phyloP scores from a whole-genome alignment of 2,113 vertebrate species.

The Chlamydotis undulata region DNA sequence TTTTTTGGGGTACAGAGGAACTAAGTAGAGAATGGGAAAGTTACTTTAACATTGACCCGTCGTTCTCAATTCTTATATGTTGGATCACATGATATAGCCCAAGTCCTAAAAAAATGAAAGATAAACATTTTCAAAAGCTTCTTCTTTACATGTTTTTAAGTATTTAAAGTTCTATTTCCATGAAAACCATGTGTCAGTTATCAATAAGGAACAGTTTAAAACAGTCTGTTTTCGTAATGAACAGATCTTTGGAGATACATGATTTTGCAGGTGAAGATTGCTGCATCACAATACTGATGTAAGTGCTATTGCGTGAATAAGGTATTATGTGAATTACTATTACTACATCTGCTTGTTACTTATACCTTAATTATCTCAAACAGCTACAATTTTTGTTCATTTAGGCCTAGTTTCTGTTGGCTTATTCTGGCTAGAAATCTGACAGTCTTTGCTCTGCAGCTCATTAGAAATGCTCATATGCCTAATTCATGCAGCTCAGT shows the following conservation, averaged over 20 bases:
- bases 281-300: background rate
- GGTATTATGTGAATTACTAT: background rate
- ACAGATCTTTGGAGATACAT: background rate
- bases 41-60: background rate
- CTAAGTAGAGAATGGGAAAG: background rate
- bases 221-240: background rate
- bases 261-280: background rate
- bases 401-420: background rate
- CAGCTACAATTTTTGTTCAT: background rate
- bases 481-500: background rate
- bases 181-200: background rate
- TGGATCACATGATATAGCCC: background rate
- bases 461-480: background rate
- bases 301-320: background rate
- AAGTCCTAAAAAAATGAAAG: background rate
- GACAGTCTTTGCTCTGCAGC: background rate
- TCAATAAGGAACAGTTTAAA: background rate
- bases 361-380: background rate
- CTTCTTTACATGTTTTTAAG: background rate
- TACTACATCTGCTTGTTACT: background rate
- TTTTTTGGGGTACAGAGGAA: background rate
- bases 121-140: background rate
- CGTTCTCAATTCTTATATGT: background rate
- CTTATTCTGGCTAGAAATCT: background rate
- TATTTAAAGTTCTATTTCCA: background rate